Base-by-base conservation (phyloP, 2,888 invertebrate species). In the Neoitamus cyanurus region DNA sequence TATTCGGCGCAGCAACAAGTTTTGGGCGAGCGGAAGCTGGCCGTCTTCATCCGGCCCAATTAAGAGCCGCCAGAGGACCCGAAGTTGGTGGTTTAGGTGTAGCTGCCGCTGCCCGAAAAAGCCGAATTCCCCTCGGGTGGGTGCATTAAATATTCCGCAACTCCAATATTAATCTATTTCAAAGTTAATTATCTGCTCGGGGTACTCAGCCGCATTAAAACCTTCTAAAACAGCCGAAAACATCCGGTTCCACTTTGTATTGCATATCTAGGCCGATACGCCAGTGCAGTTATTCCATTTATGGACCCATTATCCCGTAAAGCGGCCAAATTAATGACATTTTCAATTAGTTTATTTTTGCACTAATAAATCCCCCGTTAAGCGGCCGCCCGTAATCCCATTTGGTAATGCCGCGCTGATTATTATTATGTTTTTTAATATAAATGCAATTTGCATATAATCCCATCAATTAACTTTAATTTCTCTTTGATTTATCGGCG, bases 371-470 rank as follows among this genome's bases (percentile, higher is more conserved):
- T 58, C 9, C 58, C 58, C 9, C 9, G 20, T 58, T 58, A 58
- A 58, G 58, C 58, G 58, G 58, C 58, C 58, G 25, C 58, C 58
- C 58, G 20, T 58, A 58, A 58, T 58, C 58, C 58, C 58, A 58
- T 58, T 58, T 58, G 58, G 58, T 58, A 58, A 58, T 58, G 58
- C 58, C 20, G 15, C 58, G 58, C 20, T 58, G 58, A 58, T 58
- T 58, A 58, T 58, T 58, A 58, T 58, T 58, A 58, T 58, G 58
- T 58, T 58, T 58, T 58, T 58, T 58, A 58, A 58, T 58, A 58
- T 58, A 58, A 58, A 58, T 58, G 58, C 70, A 70, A 70, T 70
- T 70, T 70, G 70, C 70, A 70, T 70, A 70, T 70, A 70, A 70
- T 70, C 70, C 70, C 34, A 34, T 70, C 70, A 70, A 70, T 70